Evolutionary conservation across 2,888 invertebrate species (phyloP).

Genomic region (Luffia ferchaultella): DNA sequence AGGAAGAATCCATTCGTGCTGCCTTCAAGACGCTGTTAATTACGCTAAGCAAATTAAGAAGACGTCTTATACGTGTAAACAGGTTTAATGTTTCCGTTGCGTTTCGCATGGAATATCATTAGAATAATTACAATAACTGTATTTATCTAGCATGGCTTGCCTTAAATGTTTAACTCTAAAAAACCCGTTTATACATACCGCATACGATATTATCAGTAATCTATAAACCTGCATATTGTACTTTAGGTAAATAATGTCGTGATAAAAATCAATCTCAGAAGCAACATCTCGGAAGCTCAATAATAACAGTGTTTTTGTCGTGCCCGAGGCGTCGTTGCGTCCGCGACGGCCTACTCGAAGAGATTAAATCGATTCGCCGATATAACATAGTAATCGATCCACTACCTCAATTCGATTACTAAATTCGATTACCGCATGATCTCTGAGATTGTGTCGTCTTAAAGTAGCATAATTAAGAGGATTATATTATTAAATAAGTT

Average conservation of each 20-base stretch:
- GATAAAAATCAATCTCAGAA: slow-evolving; percentile 54
- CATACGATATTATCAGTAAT: no score
- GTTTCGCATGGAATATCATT: no score
- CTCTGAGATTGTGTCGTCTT: not conserved
- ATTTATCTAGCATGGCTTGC: no score
- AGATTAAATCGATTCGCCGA: not conserved
- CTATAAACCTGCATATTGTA: not conserved
- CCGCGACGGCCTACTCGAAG: not conserved
- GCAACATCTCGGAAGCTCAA: slow-evolving; percentile 38
- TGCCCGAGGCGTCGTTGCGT: slow-evolving; percentile 21
- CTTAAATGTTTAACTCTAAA: no score
- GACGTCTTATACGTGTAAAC: no score
- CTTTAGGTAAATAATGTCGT: slow-evolving; percentile 21
- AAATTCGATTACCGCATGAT: not conserved
- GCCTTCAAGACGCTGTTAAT: no score
- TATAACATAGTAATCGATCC: not conserved
- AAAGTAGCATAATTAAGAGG: not conserved
- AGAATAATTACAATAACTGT: no score
- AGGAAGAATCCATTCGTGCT: no score
- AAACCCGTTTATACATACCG: no score
- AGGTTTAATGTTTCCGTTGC: no score
- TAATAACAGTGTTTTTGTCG: slow-evolving; percentile 43
- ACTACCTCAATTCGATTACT: not conserved
- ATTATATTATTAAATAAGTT: not conserved
- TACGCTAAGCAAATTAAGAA: no score